Conservation (phyloP, 1,140 invertebrate species). For the Calliopsis andreniformis region DNA sequence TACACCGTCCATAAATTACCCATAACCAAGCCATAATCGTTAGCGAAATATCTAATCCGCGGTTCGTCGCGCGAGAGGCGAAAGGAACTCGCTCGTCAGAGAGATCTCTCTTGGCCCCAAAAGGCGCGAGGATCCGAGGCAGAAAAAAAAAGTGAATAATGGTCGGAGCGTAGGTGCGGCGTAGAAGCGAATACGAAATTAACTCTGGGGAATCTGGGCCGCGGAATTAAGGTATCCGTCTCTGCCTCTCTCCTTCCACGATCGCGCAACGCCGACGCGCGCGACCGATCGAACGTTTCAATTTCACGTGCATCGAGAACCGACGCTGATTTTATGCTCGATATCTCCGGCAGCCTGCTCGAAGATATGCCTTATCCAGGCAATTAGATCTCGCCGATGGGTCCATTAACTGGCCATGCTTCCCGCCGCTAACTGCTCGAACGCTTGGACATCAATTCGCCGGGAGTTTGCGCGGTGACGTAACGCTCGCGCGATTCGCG, state of each 20-base stretch:
- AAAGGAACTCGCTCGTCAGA: not conserved
- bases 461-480: not conserved
- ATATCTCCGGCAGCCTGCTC: constrained; percentile 7
- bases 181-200: constrained; percentile 20
- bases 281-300: constrained; percentile 14
- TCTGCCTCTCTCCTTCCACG: not conserved
- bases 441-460: constrained; percentile 11
- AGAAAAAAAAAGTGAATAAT: constrained; percentile 13
- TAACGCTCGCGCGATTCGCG: not conserved
- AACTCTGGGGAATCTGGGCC: not conserved
- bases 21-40: not conserved
- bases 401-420: constrained; percentile 38
- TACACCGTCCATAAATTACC: not conserved
- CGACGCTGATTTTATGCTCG: constrained; percentile 15
- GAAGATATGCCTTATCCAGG: constrained; percentile 45
- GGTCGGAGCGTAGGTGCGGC: constrained; percentile 2
- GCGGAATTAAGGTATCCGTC: not conserved
- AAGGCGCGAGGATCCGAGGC: not conserved
- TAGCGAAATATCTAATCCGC: not conserved
- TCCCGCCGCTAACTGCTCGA: constrained; percentile 13
- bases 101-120: not conserved
- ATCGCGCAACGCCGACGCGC: not conserved
- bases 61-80: not conserved
- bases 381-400: constrained; percentile 45
- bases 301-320: constrained; percentile 3